Evolutionary conservation across 2,797 vertebrate genomes (phyloP).

Genomic region (Xiphophorus birchmanni): DNA sequence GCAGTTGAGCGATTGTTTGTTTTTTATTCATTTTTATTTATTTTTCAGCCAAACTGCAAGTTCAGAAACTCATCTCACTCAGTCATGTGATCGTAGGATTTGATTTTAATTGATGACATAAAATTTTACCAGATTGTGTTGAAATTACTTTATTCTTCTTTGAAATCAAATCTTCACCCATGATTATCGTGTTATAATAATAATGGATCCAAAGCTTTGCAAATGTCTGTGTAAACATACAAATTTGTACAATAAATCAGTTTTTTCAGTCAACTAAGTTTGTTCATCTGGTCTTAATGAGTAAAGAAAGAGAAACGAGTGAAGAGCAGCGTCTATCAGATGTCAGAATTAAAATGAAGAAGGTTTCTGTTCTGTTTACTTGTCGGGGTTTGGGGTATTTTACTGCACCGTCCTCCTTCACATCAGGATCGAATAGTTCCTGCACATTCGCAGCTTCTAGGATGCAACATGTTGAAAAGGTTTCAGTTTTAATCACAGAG

Average conservation of each 20-base stretch:
- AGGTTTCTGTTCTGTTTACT: neutral
- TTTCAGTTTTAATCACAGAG: neutral
- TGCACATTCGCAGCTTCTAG: neutral
- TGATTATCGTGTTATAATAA: neutral
- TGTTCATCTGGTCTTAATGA: neutral
- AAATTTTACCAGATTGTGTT: neutral
- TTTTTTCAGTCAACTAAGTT: neutral
- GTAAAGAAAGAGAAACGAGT: neutral
- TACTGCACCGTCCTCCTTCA: neutral
- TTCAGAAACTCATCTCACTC: neutral
- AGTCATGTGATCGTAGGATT: neutral
- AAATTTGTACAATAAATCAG: constrained; percentile 1
- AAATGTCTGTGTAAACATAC: neutral
- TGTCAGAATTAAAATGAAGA: neutral
- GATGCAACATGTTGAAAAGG: neutral
- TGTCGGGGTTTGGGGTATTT: neutral
- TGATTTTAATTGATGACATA: neutral
- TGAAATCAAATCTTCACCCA: neutral
- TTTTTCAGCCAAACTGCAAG: neutral
- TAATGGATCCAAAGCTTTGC: neutral
- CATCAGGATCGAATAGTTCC: neutral
- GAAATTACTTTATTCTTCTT: neutral
- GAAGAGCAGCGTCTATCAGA: neutral
- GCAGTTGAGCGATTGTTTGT: neutral
- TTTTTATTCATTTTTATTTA: neutral